These are phyloP conservation scores for Spinus olivaceus DNA, from an alignment of 2,797 vertebrate species.

Conservation along the genomic window DNA sequence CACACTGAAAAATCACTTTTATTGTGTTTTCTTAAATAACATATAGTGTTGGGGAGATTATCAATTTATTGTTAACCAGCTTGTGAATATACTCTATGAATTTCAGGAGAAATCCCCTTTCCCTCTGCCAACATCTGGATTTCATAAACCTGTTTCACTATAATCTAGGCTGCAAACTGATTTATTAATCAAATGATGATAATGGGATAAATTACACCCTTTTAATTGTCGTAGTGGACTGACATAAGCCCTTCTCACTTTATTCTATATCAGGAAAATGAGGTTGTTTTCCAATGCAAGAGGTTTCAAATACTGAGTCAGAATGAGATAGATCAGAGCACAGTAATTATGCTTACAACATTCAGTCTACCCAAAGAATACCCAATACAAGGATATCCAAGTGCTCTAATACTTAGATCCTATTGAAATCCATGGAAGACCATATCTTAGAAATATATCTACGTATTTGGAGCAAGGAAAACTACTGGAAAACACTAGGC, in stretches of 20 bases:
- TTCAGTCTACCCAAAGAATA: background rate
- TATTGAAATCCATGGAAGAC: background rate
- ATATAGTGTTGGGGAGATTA: background rate
- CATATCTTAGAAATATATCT: background rate
- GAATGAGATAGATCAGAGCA: background rate
- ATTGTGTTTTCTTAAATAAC: background rate
- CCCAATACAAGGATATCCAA: background rate
- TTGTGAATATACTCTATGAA: background rate
- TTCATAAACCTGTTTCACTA: background rate
- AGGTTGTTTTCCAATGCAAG: background rate
- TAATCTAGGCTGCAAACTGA: background rate
- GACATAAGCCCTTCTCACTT: background rate
- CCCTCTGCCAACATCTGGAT: fast-evolving
- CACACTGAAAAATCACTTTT: background rate
- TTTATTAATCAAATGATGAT: background rate
- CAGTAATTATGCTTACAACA: background rate
- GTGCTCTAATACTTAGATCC: background rate
- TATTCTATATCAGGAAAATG: background rate
- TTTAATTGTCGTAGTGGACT: background rate
- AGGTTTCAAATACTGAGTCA: background rate
- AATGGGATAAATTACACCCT: background rate
- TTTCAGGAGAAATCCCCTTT: background rate
- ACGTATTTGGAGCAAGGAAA: background rate
- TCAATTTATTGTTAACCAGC: background rate
- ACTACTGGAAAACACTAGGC: background rate